Evolutionary conservation across 2,113 vertebrate genomes (phyloP).

Genomic region (Artemisiospiza belli): DNA sequence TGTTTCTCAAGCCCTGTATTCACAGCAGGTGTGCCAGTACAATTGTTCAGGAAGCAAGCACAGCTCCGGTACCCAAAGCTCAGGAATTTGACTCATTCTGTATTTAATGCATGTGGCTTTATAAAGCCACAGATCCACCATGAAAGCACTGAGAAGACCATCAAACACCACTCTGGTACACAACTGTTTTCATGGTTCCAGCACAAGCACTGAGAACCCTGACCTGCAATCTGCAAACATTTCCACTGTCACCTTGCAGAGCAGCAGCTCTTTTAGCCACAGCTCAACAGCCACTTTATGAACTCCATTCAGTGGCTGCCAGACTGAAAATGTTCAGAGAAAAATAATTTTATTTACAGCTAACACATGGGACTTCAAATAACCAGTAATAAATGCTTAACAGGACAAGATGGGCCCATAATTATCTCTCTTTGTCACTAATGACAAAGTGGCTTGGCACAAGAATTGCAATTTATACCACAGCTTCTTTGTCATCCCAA

Average conservation of each 20-base stretch:
- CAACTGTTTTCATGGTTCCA: not conserved
- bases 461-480: not conserved
- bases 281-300: not conserved
- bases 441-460: not conserved
- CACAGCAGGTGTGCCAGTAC: not conserved
- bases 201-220: not conserved
- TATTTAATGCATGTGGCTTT: not conserved
- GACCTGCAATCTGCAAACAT: not conserved
- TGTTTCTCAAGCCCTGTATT: not conserved
- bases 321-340: not conserved
- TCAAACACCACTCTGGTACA: not conserved
- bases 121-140: not conserved
- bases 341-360: conserved; percentile 36
- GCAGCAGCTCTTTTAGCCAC: not conserved
- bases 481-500: not conserved
- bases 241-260: not conserved
- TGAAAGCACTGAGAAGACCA: not conserved
- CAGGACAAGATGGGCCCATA: not conserved
- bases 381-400: conserved; percentile 7
- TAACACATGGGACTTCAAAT: not conserved
- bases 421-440: not conserved
- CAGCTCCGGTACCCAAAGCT: not conserved
- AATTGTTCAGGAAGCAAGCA: not conserved
- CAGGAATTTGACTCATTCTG: not conserved
- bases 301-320: not conserved